These are phyloP conservation scores for Pogonocichla stellata DNA, from an alignment of 2,113 vertebrate species.

Conservation along the genomic window DNA sequence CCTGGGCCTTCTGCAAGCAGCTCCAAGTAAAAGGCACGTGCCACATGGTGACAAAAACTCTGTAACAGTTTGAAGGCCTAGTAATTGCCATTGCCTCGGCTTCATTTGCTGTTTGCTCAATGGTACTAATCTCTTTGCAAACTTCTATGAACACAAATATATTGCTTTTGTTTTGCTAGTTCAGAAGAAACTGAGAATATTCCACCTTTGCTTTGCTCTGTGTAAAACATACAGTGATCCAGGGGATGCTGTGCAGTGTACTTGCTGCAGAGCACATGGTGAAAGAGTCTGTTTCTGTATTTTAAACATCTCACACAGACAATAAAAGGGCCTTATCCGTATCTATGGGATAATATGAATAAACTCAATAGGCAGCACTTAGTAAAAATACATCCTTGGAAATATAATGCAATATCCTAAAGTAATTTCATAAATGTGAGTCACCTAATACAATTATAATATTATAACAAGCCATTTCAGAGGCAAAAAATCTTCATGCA, in stretches of 20 bases:
- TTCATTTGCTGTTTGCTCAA: not conserved
- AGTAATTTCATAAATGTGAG: not conserved
- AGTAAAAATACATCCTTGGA: constrained; percentile 20
- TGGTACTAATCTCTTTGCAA: not conserved
- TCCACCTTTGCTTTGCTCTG: not conserved
- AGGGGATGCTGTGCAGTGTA: not conserved
- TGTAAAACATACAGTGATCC: not conserved
- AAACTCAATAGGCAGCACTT: constrained; percentile 13
- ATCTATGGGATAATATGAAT: constrained; percentile 2
- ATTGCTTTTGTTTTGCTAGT: not conserved
- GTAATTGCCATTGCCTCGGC: not conserved
- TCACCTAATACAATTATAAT: not conserved
- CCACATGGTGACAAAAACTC: not conserved
- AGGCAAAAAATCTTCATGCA: not conserved
- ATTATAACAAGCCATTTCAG: not conserved
- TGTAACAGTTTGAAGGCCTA: not conserved
- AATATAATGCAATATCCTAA: not conserved
- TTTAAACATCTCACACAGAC: not conserved
- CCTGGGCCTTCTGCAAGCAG: not conserved
- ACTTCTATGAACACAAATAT: not conserved
- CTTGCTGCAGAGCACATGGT: rapidly evolving
- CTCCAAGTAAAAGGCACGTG: not conserved
- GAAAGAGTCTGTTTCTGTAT: not conserved
- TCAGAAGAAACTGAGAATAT: not conserved
- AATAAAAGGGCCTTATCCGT: not conserved